Evolutionary conservation across 2,888 invertebrate genomes (phyloP).

Genomic region (Formica aserva): DNA sequence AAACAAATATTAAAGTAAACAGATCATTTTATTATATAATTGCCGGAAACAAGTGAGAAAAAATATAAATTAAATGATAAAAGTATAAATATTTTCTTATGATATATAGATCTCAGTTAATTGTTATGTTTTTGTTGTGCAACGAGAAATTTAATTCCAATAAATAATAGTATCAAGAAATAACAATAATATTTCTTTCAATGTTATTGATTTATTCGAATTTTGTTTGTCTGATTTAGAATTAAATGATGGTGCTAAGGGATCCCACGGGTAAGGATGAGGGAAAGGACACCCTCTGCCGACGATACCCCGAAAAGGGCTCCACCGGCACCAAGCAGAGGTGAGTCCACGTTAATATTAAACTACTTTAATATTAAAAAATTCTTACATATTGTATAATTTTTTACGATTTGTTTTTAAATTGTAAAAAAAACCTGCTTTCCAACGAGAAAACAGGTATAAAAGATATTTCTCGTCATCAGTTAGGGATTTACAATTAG

Average conservation of each 20-base stretch:
- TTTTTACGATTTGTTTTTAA: background rate
- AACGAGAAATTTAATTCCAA: background rate
- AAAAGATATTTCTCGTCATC: background rate
- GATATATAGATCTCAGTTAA: too few relatives aligned
- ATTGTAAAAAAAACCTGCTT: background rate
- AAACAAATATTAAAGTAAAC: background rate
- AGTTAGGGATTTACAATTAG: background rate
- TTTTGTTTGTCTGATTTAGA: constrained; percentile 45
- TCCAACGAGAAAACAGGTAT: background rate
- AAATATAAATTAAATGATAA: constrained; percentile 11
- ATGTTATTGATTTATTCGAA: background rate
- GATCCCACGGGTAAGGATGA: constrained; percentile 82
- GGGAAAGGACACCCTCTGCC: constrained; percentile 85
- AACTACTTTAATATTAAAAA: background rate
- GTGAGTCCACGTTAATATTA: constrained; percentile 75
- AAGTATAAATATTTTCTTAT: background rate
- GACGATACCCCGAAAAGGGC: constrained; percentile 85
- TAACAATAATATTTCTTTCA: background rate
- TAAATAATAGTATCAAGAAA: background rate
- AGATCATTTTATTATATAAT: background rate
- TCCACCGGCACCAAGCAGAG: constrained; percentile 84
- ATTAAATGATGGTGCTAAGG: constrained; percentile 82
- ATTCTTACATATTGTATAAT: background rate
- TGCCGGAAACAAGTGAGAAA: background rate
- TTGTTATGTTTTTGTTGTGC: background rate